Base-by-base conservation (phyloP, 2,888 invertebrate species). In the Sarcophaga rosellei region DNA sequence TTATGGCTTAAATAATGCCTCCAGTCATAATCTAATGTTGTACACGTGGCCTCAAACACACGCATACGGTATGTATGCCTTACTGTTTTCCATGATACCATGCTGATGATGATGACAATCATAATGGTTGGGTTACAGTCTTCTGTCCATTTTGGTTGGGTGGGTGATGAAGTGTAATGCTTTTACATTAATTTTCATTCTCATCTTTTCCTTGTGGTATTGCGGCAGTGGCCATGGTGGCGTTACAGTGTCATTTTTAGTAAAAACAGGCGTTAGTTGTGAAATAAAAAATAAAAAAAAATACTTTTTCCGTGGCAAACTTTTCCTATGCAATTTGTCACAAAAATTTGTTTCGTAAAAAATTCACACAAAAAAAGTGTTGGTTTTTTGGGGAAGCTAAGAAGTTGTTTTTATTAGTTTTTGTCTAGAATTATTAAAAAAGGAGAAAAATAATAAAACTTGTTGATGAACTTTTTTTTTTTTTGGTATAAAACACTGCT, bases 1-100 rank as follows among this genome's bases (percentile, higher is more conserved):
- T 73, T 35, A 65, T 81, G 57, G 21, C 65, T 65, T 65, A 59
- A 63, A 61, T 72, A 59, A 45, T 59, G 81, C 85, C 75, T 75
- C 53, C 12, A 79, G 81, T 81, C 81, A 85, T 79, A 81, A 81
- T 78, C 78, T 82, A 78, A 82, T 76, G 75, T 82, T 53, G 47
- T 23, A 68, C 85, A 85, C 85, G 85, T 85, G 85, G 59, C 35
- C 21, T 10, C 35, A 35, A 15, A 53, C 53, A 12, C 44, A 69
- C 25, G 45, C 57, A 20, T 11, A 8, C 21, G 15, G 44, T 66
- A n/a, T 69, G 57, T 63, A 10, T 65, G 65, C 17, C 17, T 12
- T 15, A 66, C 23, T 66, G 62, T 23, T 23, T 70, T 57, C 44
- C 21, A 57, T 76, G 69, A 76, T 81, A 65, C 5, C 15, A 53